These are phyloP conservation scores for fruit fly (Drosophila melanogaster) DNA, from an alignment of 1,140 invertebrate genomes.

Conservation along the genomic window DNA sequence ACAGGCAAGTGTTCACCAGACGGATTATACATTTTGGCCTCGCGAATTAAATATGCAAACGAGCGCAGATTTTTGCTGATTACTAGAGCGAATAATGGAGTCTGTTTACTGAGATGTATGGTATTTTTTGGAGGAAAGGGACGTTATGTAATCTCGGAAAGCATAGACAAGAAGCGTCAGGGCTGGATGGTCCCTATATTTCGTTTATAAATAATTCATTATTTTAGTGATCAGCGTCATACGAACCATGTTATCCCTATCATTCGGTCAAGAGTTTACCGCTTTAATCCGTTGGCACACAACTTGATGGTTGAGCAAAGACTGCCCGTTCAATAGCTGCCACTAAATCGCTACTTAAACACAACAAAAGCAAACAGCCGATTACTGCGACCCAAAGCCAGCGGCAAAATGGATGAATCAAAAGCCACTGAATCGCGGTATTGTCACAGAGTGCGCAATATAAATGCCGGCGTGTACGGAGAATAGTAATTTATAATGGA, in stretches of 20 bases:
- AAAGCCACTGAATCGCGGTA: slow-evolving; percentile 33
- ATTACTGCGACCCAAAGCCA: slow-evolving; percentile 23
- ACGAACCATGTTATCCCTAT: background rate
- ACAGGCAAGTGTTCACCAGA: slow-evolving; percentile 25
- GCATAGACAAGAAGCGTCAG: background rate
- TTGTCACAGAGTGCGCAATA: slow-evolving; percentile 5
- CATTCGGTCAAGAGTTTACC: slow-evolving; percentile 4
- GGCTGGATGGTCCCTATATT: background rate
- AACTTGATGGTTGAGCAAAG: slow-evolving; percentile 42
- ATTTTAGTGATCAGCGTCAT: slow-evolving; percentile 3
- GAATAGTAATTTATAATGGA: background rate
- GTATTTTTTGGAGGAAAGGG: slow-evolving; percentile 17
- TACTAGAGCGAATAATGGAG: slow-evolving; percentile 25
- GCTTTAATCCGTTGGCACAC: slow-evolving; percentile 10
- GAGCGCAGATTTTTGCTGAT: slow-evolving; percentile 40
- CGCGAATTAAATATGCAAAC: slow-evolving; percentile 46
- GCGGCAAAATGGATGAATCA: slow-evolving; percentile 39
- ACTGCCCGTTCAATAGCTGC: slow-evolving; percentile 40
- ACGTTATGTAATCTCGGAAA: slow-evolving; percentile 27
- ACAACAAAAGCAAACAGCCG: slow-evolving; percentile 40
- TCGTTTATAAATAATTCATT: slow-evolving; percentile 13
- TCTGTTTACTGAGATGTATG: slow-evolving; percentile 18
- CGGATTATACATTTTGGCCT: slow-evolving; percentile 36
- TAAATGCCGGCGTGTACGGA: slow-evolving; percentile 1
- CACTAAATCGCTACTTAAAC: slow-evolving; percentile 65